These are phyloP conservation scores for Folsomia candida DNA, from an alignment of 2,888 invertebrate genomes.

Conservation along the genomic window DNA sequence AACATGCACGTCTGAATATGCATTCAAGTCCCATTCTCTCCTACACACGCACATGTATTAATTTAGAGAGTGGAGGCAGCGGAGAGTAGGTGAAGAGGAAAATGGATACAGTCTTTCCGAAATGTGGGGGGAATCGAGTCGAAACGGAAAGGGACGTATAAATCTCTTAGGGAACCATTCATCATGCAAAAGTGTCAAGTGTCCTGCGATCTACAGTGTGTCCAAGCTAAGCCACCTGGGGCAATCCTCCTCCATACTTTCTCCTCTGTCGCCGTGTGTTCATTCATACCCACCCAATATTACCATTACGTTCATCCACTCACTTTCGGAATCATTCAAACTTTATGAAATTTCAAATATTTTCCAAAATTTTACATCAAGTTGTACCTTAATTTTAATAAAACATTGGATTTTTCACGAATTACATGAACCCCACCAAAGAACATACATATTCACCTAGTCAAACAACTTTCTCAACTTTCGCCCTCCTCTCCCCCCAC, in stretches of 20 bases:
- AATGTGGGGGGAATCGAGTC: constrained; percentile 48
- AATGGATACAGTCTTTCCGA: constrained; percentile 7
- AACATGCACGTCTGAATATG: no score
- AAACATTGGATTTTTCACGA: no score
- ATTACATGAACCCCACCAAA: no score
- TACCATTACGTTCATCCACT: not conserved
- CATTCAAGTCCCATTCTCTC: not conserved
- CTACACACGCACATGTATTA: not conserved
- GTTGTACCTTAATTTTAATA: no score
- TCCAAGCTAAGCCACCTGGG: constrained; percentile 51
- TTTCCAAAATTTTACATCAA: no score
- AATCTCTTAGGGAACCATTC: constrained; percentile 51
- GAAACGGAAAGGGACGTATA: constrained; percentile 51
- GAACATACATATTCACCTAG: not conserved
- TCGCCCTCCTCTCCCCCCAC: not conserved
- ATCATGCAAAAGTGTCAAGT: constrained; percentile 52
- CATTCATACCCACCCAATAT: constrained; percentile 11
- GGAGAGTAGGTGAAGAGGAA: not conserved
- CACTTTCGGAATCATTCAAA: not conserved
- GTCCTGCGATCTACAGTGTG: constrained; percentile 48
- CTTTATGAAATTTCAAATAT: not conserved
- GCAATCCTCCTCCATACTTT: constrained; percentile 42
- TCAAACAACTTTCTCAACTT: not conserved
- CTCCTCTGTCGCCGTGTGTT: constrained; percentile 49
- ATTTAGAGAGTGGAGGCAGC: not conserved